These are phyloP conservation scores for Lampris megalopsis DNA, from an alignment of 2,113 vertebrate genomes.

Conservation along the genomic window DNA sequence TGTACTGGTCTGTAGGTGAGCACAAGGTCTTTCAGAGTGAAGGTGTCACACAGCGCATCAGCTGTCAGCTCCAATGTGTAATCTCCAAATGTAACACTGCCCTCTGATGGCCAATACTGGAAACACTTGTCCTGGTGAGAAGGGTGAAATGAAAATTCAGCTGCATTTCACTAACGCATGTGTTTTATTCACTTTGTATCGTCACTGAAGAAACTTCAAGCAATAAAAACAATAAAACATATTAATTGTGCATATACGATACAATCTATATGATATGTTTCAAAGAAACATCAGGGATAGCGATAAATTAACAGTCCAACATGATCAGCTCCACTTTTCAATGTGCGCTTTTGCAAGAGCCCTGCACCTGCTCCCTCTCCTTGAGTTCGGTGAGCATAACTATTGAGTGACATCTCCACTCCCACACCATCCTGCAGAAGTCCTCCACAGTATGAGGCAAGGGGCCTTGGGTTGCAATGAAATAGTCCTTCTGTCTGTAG, in stretches of 20 bases:
- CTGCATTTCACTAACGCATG: conserved; percentile 37
- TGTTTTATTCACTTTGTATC: conserved; percentile 6
- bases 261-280: not conserved
- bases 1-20: conserved; percentile 74
- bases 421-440: conserved; percentile 98
- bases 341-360: conserved; percentile 36
- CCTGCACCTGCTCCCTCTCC: conserved; percentile 91
- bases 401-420: conserved; percentile 90
- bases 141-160: conserved; percentile 48
- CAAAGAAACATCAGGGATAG: not conserved
- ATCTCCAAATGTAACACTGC: conserved; percentile 85
- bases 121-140: conserved; percentile 92
- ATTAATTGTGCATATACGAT: not conserved
- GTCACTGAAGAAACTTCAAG: not conserved
- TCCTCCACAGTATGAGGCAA: conserved; percentile 91
- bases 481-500: conserved; percentile 90
- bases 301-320: conserved; percentile 9
- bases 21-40: conserved; percentile 80
- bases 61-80: conserved; percentile 88
- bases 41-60: conserved; percentile 88
- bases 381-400: conserved; percentile 96
- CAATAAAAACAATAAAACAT: conserved; percentile 9
- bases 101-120: conserved; percentile 92
- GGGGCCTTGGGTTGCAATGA: conserved; percentile 96
- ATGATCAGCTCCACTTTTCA: conserved; percentile 31